Percentiles rank a stretch among this genome's conserved stretches.
Conservation (phyloP, 2,888 invertebrate genomes). For the Omphaloscelis lunosa region DNA sequence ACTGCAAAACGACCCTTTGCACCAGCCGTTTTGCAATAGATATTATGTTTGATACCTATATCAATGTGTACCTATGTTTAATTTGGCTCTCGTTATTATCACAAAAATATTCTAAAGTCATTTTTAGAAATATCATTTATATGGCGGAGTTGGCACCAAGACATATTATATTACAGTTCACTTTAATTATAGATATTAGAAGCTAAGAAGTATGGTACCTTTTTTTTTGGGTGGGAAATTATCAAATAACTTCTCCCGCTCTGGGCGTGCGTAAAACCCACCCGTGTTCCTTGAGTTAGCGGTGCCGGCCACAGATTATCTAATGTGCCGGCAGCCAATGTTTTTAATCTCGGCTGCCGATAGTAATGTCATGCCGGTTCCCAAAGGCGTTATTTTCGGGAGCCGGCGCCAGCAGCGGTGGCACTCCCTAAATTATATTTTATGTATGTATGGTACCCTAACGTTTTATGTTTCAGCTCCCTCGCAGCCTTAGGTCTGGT, state of each 20-base stretch:
- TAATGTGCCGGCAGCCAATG: too few species aligned
- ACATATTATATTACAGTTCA: background rate
- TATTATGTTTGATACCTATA: background rate
- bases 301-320: too few species aligned
- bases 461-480: conserved; percentile 89
- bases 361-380: too few species aligned
- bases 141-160: background rate
- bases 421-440: too few species aligned
- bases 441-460: background rate
- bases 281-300: too few species aligned
- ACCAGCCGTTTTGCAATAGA: background rate
- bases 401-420: too few species aligned
- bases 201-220: background rate
- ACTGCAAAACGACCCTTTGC: background rate
- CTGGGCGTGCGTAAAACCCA: too few species aligned
- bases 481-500: conserved; percentile 95
- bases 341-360: too few species aligned
- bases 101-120: background rate
- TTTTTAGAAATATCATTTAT: too few species aligned
- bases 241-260: too few species aligned
- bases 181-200: background rate
- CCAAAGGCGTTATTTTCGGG: too few species aligned
- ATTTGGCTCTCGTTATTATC: background rate
- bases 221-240: too few species aligned
- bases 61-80: background rate